A percentile compares a stretch with the other conserved stretches of the same genome.
phyloP scores from a whole-genome alignment of 2,888 invertebrate species.

The Osedax frankpressi region DNA sequence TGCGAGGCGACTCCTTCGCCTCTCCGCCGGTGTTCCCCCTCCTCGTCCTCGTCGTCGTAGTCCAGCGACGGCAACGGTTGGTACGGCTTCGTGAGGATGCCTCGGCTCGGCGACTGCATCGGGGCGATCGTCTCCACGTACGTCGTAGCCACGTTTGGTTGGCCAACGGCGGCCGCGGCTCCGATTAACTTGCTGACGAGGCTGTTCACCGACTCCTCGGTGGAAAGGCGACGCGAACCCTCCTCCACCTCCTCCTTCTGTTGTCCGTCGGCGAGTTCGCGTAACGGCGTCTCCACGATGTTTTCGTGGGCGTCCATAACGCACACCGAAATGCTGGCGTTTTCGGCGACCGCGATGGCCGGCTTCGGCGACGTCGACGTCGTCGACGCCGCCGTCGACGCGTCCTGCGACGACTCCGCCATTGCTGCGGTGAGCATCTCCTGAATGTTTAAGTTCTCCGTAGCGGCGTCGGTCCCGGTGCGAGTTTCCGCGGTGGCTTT shows the following conservation, averaged over 20 bases:
- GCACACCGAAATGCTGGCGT: background rate
- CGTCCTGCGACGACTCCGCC: background rate
- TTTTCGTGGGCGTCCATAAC: background rate
- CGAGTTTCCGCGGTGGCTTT: background rate
- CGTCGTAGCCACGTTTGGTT: background rate
- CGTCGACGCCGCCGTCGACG: background rate
- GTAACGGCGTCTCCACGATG: background rate
- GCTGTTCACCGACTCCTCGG: background rate
- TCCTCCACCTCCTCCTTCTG: too few species aligned
- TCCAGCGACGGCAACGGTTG: background rate
- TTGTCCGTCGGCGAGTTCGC: background rate
- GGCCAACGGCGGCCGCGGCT: background rate
- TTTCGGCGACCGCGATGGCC: background rate
- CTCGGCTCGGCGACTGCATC: background rate
- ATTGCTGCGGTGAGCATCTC: background rate
- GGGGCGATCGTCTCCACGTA: background rate
- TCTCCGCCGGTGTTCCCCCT: background rate
- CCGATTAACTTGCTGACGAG: background rate
- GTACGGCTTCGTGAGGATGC: background rate
- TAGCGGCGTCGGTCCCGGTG: background rate
- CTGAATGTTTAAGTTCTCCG: background rate
- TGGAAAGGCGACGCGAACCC: background rate
- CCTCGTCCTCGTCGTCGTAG: background rate
- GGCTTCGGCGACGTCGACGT: background rate
- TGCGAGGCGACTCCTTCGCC: background rate